A percentile compares a stretch with the other conserved stretches of the same genome.
Conservation (phyloP, 2,888 invertebrate genomes). For the Azorinus chamasolen region DNA sequence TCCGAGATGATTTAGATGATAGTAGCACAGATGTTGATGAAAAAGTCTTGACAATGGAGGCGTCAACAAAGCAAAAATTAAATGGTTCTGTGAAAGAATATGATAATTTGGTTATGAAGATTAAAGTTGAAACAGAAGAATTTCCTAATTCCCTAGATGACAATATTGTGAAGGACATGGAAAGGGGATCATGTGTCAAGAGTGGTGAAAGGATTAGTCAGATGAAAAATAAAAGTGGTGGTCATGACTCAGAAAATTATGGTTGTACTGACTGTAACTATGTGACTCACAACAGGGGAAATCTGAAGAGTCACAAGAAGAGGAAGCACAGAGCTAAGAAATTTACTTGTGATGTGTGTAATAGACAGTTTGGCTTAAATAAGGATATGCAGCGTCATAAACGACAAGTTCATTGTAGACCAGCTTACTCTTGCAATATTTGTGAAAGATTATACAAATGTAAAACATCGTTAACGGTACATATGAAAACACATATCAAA, state of each 20-base stretch:
- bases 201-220: too few species aligned
- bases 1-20: too few species aligned
- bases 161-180: too few species aligned
- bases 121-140: too few species aligned
- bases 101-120: too few species aligned
- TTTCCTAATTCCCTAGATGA: too few species aligned
- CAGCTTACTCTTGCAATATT: slow-evolving; percentile 72
- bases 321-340: slow-evolving; percentile 68
- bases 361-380: slow-evolving; percentile 72
- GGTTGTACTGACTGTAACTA: slow-evolving; percentile 72
- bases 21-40: too few species aligned
- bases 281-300: slow-evolving; percentile 58
- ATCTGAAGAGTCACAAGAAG: slow-evolving; percentile 70
- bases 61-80: too few species aligned
- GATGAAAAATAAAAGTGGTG: too few species aligned
- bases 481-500: slow-evolving; percentile 68
- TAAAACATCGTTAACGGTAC: slow-evolving; percentile 67
- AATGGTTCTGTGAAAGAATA: too few species aligned
- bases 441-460: slow-evolving; percentile 78
- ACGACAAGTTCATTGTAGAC: slow-evolving; percentile 65
- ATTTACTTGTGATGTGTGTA: slow-evolving; percentile 74
- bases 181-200: too few species aligned
- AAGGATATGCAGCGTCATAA: slow-evolving; percentile 77
- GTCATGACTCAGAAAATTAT: slow-evolving; percentile 21
- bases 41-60: too few species aligned